These are phyloP conservation scores for Esox masquinongy DNA, from an alignment of 2,797 vertebrate genomes.

Conservation along the genomic window DNA sequence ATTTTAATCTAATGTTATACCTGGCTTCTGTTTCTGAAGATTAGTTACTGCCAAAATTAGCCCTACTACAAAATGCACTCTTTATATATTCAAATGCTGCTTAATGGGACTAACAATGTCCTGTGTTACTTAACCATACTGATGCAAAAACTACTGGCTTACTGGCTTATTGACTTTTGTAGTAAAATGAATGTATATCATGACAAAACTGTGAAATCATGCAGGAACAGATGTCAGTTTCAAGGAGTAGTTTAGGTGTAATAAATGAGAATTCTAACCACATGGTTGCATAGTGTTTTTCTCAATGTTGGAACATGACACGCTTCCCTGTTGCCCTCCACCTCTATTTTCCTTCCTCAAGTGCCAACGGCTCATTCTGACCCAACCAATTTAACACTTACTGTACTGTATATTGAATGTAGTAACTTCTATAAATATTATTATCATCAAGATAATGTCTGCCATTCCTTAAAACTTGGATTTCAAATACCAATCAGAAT, in stretches of 20 bases:
- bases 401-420: background rate
- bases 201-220: background rate
- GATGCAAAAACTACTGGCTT: too few relatives aligned
- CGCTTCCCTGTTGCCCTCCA: background rate
- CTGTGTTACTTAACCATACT: background rate
- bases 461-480: background rate
- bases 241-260: background rate
- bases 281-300: background rate
- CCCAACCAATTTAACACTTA: background rate
- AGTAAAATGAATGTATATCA: background rate
- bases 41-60: background rate
- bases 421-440: background rate
- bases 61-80: background rate
- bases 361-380: background rate
- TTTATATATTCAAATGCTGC: background rate
- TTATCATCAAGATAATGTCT: background rate
- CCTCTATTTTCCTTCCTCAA: conserved; percentile 1
- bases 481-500: background rate
- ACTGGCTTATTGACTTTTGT: background rate
- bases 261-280: background rate
- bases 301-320: background rate
- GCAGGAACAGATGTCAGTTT: background rate
- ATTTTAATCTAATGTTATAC: background rate
- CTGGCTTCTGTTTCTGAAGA: background rate
- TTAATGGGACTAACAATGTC: background rate